A percentile compares a stretch with the other conserved stretches of the same genome.
phyloP scores from a whole-genome alignment of 1,140 invertebrate species.

The Leptinotarsa texana region DNA sequence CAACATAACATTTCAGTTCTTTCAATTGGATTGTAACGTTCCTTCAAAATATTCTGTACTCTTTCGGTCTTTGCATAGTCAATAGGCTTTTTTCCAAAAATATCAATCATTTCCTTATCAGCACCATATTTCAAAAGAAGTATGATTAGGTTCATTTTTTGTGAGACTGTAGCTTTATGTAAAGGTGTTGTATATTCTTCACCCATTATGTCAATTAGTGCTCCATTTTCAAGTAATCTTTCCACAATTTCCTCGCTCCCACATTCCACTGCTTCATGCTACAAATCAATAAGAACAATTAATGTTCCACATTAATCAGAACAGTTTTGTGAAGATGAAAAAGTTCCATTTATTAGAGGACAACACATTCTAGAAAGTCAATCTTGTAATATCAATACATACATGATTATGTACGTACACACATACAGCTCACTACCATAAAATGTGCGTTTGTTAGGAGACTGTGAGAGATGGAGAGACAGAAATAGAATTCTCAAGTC shows the following conservation, averaged over 20 bases:
- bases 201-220: slow-evolving; percentile 68
- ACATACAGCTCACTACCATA: too few species aligned
- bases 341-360: too few species aligned
- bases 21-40: background rate
- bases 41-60: slow-evolving; percentile 28
- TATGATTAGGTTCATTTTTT: slow-evolving; percentile 33
- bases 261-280: slow-evolving; percentile 73
- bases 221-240: slow-evolving; percentile 66
- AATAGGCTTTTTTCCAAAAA: slow-evolving; percentile 39
- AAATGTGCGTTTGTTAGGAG: too few species aligned
- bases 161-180: slow-evolving; percentile 66
- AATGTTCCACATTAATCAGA: background rate
- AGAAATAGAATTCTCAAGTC: too few species aligned
- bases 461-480: too few species aligned
- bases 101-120: slow-evolving; percentile 31
- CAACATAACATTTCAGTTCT: slow-evolving; percentile 33
- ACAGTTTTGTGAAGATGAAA: background rate
- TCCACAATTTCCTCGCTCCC: slow-evolving; percentile 64
- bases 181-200: slow-evolving; percentile 69
- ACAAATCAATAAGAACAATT: slow-evolving; percentile 12
- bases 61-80: slow-evolving; percentile 27
- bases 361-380: slow-evolving; percentile 13
- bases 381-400: background rate
- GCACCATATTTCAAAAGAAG: slow-evolving; percentile 43
- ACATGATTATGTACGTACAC: too few species aligned